These are phyloP conservation scores for Petroica traversi DNA, from an alignment of 2,113 vertebrate species.

Conservation along the genomic window DNA sequence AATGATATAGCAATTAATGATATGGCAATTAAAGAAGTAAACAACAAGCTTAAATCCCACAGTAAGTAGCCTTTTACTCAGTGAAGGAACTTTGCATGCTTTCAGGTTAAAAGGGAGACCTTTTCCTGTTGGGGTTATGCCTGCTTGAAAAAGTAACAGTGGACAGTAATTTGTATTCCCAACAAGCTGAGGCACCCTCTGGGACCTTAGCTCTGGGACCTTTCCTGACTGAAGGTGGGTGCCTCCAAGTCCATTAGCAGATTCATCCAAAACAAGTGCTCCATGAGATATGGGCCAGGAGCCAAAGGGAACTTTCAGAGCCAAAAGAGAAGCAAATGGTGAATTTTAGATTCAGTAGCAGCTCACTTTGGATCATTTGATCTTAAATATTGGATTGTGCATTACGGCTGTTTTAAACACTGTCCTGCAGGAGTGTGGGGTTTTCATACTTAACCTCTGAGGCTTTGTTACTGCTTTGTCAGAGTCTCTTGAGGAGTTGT, in stretches of 20 bases:
- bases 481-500: neutral
- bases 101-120: neutral
- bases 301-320: neutral
- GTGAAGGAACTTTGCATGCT: neutral
- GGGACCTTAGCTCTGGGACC: neutral
- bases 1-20: neutral
- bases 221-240: neutral
- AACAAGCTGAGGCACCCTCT: neutral
- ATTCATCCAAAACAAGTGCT: neutral
- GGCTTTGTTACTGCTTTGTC: neutral
- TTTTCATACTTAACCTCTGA: neutral
- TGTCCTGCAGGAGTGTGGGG: fast-evolving
- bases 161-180: neutral
- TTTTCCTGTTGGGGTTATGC: neutral
- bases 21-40: neutral
- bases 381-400: neutral
- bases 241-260: neutral
- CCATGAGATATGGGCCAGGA: neutral
- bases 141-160: neutral
- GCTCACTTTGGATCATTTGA: neutral
- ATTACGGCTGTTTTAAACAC: neutral
- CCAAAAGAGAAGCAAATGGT: neutral
- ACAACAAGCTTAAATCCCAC: neutral
- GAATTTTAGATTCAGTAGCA: neutral
- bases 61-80: neutral